phyloP scores from a whole-genome alignment of 2,888 invertebrate species.

The Spisula subtruncata region DNA sequence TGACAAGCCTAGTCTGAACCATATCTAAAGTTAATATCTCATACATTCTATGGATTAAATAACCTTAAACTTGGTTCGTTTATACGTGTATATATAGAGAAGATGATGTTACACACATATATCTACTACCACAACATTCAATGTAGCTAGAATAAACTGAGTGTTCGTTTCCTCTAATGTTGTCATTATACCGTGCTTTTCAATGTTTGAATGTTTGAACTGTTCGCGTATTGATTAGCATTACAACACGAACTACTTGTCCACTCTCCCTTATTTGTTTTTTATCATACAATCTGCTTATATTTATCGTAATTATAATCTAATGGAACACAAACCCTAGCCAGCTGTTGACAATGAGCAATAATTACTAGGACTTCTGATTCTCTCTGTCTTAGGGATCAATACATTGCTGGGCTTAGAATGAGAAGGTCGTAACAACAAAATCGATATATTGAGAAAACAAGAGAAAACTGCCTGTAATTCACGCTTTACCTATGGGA shows the following conservation, averaged over 20 bases:
- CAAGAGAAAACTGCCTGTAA: too few relatives aligned
- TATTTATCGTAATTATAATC: conserved; percentile 57
- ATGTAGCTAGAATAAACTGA: background rate
- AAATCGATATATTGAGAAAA: too few relatives aligned
- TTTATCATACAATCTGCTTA: conserved; percentile 51
- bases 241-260: conserved; percentile 23
- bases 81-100: background rate
- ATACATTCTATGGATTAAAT: background rate
- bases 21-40: background rate
- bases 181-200: background rate
- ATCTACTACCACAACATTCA: background rate
- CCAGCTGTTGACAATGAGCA: conserved; percentile 49
- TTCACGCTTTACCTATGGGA: too few relatives aligned
- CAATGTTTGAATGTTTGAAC: background rate
- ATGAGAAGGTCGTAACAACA: too few relatives aligned
- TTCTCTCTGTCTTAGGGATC: conserved; percentile 41
- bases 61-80: background rate
- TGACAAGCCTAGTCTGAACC: background rate
- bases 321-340: conserved; percentile 39
- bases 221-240: conserved; percentile 35
- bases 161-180: background rate
- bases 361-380: conserved; percentile 50
- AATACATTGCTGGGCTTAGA: too few relatives aligned
- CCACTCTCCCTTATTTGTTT: conserved; percentile 45
- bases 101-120: background rate